Evolutionary conservation across 2,888 invertebrate genomes (phyloP), one percentile per base, ranked within the genome.

Genomic region (Chydorus sphaericus): DNA sequence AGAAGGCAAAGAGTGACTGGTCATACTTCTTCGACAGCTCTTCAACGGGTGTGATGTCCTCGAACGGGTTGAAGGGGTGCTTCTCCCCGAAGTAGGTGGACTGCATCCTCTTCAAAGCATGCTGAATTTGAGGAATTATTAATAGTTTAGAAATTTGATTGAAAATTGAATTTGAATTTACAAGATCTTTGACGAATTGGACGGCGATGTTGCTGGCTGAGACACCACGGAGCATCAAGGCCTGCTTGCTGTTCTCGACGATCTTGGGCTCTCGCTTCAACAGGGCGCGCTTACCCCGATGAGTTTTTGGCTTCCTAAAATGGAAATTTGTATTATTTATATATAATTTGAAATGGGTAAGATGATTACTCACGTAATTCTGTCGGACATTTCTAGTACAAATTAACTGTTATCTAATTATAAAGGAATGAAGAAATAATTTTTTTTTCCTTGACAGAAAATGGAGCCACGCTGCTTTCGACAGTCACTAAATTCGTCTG

Each of bases 11-110:
- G 29, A 97, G 69, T 0, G 93, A 81, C 14, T 89, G 79, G 70
- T 97, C 91, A 67, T 84, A 80, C 70, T 92, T 94, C 64, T 79
- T 77, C 38, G 84, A 80, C 38, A 72, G 64, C 8, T 61, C 63
- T 71, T 89, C 88, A 60, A 97, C 73, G 4, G 85, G 81, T 1
- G 84, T 80, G 0, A 81, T 75, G 73, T 96, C 86, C 73, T 97
- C 97, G 71, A 98, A 96, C 0, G 96, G 89, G 18, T 88, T 78
- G 59, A 92, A 79, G 61, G 90, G 88, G 74, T 96, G 89, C 68
- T 88, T 91, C 58, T 84, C 78, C 23, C 75, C 77, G 37, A 89
- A 70, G 62, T 83, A 80, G 7, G 80, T 79, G 1, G 83, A 82
- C 65, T 90, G 78, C 7, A 91, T 91, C 66, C 91, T 92, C 67